phyloP scores from a whole-genome alignment of 2,113 vertebrate species.

The Haemorhous mexicanus region DNA sequence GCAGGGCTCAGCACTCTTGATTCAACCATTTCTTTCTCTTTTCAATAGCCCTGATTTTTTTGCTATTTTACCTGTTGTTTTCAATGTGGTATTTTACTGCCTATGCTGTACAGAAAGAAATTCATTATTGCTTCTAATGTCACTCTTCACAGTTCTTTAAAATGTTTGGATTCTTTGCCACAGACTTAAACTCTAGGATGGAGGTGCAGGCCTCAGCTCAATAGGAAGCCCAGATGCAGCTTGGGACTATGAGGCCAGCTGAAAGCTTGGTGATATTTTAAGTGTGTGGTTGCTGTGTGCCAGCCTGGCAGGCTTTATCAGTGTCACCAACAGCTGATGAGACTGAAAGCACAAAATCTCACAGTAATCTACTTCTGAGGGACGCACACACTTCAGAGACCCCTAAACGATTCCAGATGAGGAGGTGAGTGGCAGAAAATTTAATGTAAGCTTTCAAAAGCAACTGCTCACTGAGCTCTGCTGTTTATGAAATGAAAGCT shows the following conservation, averaged over 20 bases:
- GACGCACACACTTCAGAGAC: slow-evolving; percentile 33
- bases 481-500: slow-evolving; percentile 51
- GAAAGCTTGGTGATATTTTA: background rate
- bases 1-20: background rate
- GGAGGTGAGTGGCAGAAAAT: slow-evolving; percentile 60
- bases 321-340: slow-evolving; percentile 44
- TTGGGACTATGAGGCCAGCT: background rate
- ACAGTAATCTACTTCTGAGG: slow-evolving; percentile 56
- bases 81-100: background rate
- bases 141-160: background rate
- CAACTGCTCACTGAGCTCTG: slow-evolving; percentile 52
- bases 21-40: background rate
- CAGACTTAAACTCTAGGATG: background rate
- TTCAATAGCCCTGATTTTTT: background rate
- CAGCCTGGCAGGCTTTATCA: slow-evolving; percentile 26
- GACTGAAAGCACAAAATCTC: slow-evolving; percentile 52
- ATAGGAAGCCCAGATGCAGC: background rate
- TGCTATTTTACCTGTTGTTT: background rate
- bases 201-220: background rate
- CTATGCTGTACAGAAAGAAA: background rate
- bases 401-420: slow-evolving; percentile 71
- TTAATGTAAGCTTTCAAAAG: slow-evolving; percentile 70
- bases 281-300: slow-evolving; percentile 5
- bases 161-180: background rate
- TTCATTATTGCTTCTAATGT: background rate